Conservation (phyloP, 2,888 invertebrate species). For the Netelia inedita region DNA sequence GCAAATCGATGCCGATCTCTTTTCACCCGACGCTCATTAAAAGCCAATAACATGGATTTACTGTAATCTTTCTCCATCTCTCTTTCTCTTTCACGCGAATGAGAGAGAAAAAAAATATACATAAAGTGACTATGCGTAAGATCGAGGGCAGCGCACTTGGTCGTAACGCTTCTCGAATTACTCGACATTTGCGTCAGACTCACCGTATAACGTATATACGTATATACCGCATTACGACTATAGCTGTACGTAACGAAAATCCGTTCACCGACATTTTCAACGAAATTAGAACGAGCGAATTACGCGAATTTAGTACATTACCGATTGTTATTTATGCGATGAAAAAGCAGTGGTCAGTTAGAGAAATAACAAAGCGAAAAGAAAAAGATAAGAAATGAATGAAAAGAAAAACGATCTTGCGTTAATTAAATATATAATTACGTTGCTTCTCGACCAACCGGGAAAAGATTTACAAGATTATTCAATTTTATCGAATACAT, state of each 20-base stretch:
- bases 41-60: constrained; percentile 83
- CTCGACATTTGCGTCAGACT: constrained; percentile 40
- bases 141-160: constrained; percentile 54
- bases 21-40: constrained; percentile 78
- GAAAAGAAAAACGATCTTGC: constrained; percentile 14
- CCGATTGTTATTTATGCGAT: constrained; percentile 35
- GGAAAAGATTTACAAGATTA: constrained; percentile 62
- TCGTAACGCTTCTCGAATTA: constrained; percentile 54
- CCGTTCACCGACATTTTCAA: constrained; percentile 29
- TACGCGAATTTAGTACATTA: constrained; percentile 31
- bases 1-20: constrained; percentile 79
- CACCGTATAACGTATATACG: neutral
- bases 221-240: too few species aligned
- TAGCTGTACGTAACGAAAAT: constrained; percentile 5
- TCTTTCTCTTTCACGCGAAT: constrained; percentile 52
- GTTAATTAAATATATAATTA: constrained; percentile 54
- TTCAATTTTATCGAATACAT: constrained; percentile 61
- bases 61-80: constrained; percentile 71
- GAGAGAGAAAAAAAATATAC: constrained; percentile 42
- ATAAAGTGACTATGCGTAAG: constrained; percentile 23
- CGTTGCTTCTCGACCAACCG: constrained; percentile 24
- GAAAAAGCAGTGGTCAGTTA: neutral
- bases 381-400: neutral
- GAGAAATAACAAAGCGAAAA: neutral
- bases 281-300: constrained; percentile 26